Percentiles rank a stretch among this genome's conserved stretches.
Conservation (phyloP, 2,113 vertebrate species). For the Lathamus discolor region DNA sequence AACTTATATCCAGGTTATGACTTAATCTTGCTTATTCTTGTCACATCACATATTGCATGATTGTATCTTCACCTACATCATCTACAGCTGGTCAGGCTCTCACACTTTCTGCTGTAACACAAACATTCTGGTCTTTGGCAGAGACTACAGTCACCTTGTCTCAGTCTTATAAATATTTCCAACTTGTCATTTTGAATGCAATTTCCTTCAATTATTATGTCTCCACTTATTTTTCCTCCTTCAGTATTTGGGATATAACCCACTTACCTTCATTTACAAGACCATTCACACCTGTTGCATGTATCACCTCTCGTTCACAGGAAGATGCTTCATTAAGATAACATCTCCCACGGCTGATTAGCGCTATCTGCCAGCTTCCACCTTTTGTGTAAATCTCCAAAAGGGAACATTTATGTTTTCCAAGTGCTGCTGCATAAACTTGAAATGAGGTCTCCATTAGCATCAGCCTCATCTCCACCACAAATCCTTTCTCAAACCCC, state of each 20-base stretch:
- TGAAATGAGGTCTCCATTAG: not conserved
- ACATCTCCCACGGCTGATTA: not conserved
- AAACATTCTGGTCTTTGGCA: not conserved
- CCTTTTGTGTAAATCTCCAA: not conserved
- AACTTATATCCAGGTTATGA: not conserved
- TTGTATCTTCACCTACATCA: not conserved
- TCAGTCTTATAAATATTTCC: not conserved
- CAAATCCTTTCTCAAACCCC: not conserved
- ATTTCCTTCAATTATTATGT: not conserved
- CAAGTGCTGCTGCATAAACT: not conserved
- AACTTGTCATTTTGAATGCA: not conserved
- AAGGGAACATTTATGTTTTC: not conserved
- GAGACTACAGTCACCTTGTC: not conserved
- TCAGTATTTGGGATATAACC: not conserved
- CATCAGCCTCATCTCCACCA: not conserved
- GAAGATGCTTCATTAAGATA: not conserved
- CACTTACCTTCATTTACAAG: not conserved
- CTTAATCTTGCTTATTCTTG: not conserved
- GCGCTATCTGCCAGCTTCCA: not conserved
- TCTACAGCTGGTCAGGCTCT: not conserved
- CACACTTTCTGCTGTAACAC: not conserved
- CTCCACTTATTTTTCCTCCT: not conserved
- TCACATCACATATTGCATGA: not conserved
- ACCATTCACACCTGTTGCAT: not conserved
- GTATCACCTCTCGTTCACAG: not conserved